Conservation (phyloP, 2,888 invertebrate species). For the Silvanus unidentatus region DNA sequence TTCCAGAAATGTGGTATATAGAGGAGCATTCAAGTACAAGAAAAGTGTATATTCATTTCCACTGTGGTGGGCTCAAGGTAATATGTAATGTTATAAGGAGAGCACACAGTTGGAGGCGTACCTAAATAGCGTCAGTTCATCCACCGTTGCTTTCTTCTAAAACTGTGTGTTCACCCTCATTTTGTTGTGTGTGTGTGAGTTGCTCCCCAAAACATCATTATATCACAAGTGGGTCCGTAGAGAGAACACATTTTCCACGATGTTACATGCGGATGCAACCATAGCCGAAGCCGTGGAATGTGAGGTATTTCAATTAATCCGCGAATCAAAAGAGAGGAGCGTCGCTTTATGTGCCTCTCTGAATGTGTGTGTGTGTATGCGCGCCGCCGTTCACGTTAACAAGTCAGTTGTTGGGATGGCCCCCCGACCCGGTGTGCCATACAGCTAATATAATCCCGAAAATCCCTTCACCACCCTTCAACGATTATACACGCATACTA, state of each 20-base stretch:
- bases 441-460: conserved; percentile 13
- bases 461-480: conserved; percentile 10
- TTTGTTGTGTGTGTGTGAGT: background rate
- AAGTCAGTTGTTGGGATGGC: conserved; percentile 4
- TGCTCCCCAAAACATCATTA: no score
- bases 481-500: conserved; percentile 6
- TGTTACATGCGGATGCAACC: conserved; percentile 33
- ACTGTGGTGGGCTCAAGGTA: conserved; percentile 4
- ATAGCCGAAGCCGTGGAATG: conserved; percentile 42
- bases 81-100: conserved; percentile 3
- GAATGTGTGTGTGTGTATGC: conserved; percentile 15
- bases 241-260: conserved; percentile 30
- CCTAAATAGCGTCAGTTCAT: conserved; percentile 5
- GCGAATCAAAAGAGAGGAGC: conserved; percentile 46
- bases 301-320: conserved; percentile 49
- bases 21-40: background rate
- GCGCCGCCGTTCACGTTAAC: conserved; percentile 13
- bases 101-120: conserved; percentile 4
- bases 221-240: no score
- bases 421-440: conserved; percentile 1
- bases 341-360: conserved; percentile 19
- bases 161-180: no score
- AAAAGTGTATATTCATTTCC: conserved; percentile 5
- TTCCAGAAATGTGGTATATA: no score
- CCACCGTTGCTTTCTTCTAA: background rate